Conservation (phyloP, 2,113 vertebrate genomes). For the Theropithecus gelada region DNA sequence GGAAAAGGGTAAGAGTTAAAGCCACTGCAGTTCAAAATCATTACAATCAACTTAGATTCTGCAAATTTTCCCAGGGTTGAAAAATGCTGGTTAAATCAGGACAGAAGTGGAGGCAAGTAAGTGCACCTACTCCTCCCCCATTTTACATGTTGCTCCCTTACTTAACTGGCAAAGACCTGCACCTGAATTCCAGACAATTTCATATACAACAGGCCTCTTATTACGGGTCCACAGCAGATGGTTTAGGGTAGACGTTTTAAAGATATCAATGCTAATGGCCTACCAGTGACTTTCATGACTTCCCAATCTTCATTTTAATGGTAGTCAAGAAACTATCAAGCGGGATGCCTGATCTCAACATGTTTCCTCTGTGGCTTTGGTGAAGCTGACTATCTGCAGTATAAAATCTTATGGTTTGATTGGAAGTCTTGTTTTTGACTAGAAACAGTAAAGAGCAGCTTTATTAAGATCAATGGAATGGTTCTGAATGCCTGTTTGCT, state of each 20-base stretch:
- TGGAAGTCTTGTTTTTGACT: neutral
- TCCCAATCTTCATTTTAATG: neutral
- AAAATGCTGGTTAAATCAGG: neutral
- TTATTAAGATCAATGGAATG: neutral
- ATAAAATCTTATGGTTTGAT: neutral
- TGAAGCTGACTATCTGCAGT: neutral
- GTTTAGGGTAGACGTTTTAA: neutral
- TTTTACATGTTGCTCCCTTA: neutral
- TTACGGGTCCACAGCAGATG: neutral
- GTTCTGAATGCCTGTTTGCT: neutral
- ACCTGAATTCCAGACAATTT: neutral
- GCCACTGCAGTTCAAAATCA: neutral
- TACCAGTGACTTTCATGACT: neutral
- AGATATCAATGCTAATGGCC: neutral
- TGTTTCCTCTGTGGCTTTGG: neutral
- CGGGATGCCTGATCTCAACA: neutral
- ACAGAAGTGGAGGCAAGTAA: neutral
- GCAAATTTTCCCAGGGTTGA: neutral
- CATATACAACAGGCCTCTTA: neutral
- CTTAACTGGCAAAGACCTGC: neutral
- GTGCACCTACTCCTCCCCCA: no score
- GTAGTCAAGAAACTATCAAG: neutral
- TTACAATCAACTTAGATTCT: neutral
- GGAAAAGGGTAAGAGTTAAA: neutral
- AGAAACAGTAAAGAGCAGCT: neutral